These are phyloP conservation scores for Acanthaster planci DNA, from an alignment of 35 echinoderm and acorn worm species.

Conservation along the genomic window DNA sequence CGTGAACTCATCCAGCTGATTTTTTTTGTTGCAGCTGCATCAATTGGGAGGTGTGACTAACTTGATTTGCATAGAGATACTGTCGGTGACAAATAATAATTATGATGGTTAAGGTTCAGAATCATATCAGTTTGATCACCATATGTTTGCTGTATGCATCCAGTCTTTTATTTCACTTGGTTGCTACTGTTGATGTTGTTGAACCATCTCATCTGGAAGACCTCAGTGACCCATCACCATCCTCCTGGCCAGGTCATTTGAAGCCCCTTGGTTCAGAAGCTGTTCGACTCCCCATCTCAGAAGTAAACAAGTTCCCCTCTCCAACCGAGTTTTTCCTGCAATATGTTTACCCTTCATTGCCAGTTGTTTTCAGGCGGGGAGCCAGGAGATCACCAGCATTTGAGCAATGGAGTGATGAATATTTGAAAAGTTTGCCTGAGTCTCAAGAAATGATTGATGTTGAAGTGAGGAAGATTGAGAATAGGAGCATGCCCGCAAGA, in stretches of 20 bases:
- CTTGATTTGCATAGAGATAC: no score
- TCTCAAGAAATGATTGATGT: conserved; percentile 49
- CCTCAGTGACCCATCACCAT: background rate
- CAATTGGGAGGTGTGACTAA: no score
- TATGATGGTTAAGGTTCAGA: no score
- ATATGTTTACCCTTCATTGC: conserved; percentile 65
- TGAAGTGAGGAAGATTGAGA: conserved; percentile 74
- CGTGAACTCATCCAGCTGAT: no score
- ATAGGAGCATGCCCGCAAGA: conserved; percentile 42
- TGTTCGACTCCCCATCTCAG: conserved; percentile 28
- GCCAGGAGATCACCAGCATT: conserved; percentile 69
- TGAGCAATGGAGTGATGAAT: conserved; percentile 69
- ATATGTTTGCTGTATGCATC: no score
- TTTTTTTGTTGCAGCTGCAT: no score
- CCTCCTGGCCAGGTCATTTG: conserved; percentile 71
- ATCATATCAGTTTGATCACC: no score
- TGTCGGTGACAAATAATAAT: no score
- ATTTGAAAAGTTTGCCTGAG: conserved; percentile 63
- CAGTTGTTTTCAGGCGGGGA: conserved; percentile 75
- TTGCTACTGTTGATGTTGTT: no score
- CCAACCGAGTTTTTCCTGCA: conserved; percentile 76
- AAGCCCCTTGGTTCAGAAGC: conserved; percentile 60
- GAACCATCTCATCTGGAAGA: no score
- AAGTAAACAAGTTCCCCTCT: conserved; percentile 58
- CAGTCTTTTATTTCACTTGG: no score